Base-by-base conservation (phyloP, 2,888 invertebrate species). In the Chalcis sispes region DNA sequence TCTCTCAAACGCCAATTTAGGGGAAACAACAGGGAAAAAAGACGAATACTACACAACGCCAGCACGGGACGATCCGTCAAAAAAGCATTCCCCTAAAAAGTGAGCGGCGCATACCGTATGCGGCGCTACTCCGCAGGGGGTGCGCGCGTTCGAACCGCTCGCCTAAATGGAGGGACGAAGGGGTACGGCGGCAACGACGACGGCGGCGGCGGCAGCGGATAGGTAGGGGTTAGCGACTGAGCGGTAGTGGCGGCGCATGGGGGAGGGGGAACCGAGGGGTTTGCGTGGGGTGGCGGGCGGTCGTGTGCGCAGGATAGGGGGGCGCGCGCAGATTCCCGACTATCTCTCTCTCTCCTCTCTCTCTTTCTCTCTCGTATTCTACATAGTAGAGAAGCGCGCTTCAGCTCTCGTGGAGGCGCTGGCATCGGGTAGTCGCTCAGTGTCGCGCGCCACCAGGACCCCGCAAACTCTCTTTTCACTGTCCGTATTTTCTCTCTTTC, bases 401-500 rank as follows among this genome's bases (percentile, higher is more conserved):
- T 27, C 1, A 29, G 23, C 2, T n/a, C 18, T n/a, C 18, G 66
- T 59, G 74, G 74, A 74, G 74, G 74, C 74, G 74, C 74, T 74
- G 69, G 8, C 32, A 62, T 74, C 74, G 74, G 18, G 18, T 56
- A 65, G 72, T 66, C 58, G 65, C 50, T 18, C 4, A 27, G n/a
- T 25, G 72, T 56, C 56, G 52, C 54, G 62, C 62, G 72, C 56
- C 66, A 50, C 29, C 66, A 73, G 59, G 72, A 72, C 40, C 2
- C n/a, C n/a, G n/a, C n/a, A n/a, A n/a, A n/a, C 27, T 29, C 32
- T 25, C n/a, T n/a, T n/a, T n/a, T 2, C 25, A 8, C 59, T 1
- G 27, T 20, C 29, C 10, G 40, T 29, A n/a, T 3, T 25, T 29
- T 42, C 62, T 42, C 42, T 42, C n/a, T 27, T 25, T 8, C 40